Percentiles rank a stretch among this genome's conserved stretches.
Evolutionary conservation across 2,113 vertebrate species (phyloP).

Genomic region (Tringa solitaria): DNA sequence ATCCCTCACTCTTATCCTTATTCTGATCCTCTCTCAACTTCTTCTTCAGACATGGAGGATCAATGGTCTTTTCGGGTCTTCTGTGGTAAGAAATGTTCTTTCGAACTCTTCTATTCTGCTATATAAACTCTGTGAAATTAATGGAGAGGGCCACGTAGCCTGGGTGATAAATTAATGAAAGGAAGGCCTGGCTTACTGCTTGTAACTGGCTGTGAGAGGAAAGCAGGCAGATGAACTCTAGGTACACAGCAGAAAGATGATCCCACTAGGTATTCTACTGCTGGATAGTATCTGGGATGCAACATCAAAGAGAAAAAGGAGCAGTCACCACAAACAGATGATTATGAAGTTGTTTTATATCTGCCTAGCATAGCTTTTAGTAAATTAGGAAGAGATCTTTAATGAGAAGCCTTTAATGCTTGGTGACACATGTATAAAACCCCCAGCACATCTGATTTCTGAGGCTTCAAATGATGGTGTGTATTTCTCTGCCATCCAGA

Average conservation of each 20-base stretch:
- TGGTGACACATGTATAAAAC: constrained; percentile 8
- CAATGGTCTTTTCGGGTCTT: background rate
- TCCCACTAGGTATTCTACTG: background rate
- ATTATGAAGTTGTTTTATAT: background rate
- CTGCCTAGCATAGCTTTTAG: background rate
- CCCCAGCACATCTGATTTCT: background rate
- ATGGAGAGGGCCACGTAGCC: background rate
- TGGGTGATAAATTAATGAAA: background rate
- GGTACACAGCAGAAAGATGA: background rate
- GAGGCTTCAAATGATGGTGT: background rate
- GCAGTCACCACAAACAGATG: background rate
- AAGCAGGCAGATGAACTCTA: background rate
- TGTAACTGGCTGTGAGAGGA: background rate
- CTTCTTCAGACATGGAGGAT: background rate
- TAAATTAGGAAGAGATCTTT: constrained; percentile 12
- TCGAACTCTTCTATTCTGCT: background rate
- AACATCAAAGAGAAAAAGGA: constrained; percentile 15
- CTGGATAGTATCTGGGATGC: background rate
- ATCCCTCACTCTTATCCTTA: background rate
- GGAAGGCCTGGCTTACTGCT: background rate
- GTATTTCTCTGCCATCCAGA: constrained; percentile 21
- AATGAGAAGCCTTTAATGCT: background rate
- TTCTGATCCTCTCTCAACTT: background rate
- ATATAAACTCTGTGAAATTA: background rate
- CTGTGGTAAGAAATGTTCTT: background rate